Base-by-base conservation (phyloP, 2,113 vertebrate genomes). In the Oceanodroma tethys region DNA sequence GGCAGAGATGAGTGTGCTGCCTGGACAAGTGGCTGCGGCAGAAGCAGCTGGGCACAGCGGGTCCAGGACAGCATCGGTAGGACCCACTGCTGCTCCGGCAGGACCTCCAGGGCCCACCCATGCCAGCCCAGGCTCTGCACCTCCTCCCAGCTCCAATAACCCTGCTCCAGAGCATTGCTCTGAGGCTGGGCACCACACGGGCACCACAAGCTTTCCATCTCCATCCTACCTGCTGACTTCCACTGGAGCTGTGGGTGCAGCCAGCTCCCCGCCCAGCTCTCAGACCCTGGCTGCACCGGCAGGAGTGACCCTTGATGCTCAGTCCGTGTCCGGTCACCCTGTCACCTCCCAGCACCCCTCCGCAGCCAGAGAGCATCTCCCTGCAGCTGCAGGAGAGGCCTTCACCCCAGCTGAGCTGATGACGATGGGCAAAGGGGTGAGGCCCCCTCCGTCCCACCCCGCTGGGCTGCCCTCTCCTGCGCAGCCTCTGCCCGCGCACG, bases 271-370 rank as follows among this genome's bases (percentile, higher is more conserved):
- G 5, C 32, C 43, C 7, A 3, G 76, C 59, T 79, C 52, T 8
- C 16, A 2, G 65, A 42, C 36, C 25, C 25, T 5, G 30, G 4
- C 34, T 29, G 43, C 22, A 27, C 27, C 71, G 15, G 3, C 66
- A 10, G 52, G 5, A 47, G 17, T 3, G 21, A 26, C 17, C 10
- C 21, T 10, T 4, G 23, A 11, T 53, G 47, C 58, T n/a, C 23
- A 4, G 5, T 0, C n/a, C 1, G 0, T 1, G 5, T 21, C 62
- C 3, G 9, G 36, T 1, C 48, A 4, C 38, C 42, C n/a, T 9
- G 13, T 10, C 8, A 3, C 27, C 63, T 78, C 81, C 52, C 59
- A 56, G 47, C 43, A 3, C 4, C 9, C 26, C 22, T 85, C 30
- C 13, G 19, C 38, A 38, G 76, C 38, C 43, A 4, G 1, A 36